Conservation (phyloP, 2,888 invertebrate species). For the Celastrina argiolus region DNA sequence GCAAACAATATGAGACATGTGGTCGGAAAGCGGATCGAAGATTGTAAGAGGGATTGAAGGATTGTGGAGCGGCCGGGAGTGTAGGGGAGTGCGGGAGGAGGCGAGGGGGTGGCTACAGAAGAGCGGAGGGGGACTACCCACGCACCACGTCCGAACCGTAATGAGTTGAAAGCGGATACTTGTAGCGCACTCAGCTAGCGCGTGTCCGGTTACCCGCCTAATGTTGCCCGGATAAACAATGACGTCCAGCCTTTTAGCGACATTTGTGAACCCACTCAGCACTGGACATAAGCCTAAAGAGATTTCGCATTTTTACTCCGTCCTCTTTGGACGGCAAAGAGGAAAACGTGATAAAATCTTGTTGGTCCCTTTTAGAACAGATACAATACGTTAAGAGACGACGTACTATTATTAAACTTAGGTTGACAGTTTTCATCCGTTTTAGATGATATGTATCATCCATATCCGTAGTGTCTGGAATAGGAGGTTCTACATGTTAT, state of each 20-base stretch:
- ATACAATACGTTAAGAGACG: conserved; percentile 1
- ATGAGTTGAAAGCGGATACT: conserved; percentile 79
- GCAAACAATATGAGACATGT: conserved; percentile 62
- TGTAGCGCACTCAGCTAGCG: conserved; percentile 77
- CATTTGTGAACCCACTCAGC: conserved; percentile 78
- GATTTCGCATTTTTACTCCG: conserved; percentile 68
- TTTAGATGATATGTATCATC: no score
- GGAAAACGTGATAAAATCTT: conserved; percentile 29
- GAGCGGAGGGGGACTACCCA: conserved; percentile 49
- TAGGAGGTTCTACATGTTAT: no score
- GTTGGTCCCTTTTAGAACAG: conserved; percentile 14
- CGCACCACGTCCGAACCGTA: conserved; percentile 76
- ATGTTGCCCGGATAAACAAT: conserved; percentile 78
- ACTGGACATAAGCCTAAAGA: conserved; percentile 75
- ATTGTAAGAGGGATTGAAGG: conserved; percentile 73
- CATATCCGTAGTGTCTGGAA: no score
- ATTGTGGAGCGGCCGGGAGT: conserved; percentile 43
- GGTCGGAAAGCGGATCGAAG: conserved; percentile 74
- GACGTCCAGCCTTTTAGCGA: conserved; percentile 78
- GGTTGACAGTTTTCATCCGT: no score
- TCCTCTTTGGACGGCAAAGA: conserved; percentile 54
- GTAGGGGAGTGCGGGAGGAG: conserved; percentile 33
- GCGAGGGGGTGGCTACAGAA: conserved; percentile 38
- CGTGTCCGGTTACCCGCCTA: conserved; percentile 78
- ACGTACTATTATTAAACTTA: no score